Evolutionary conservation across 1,140 invertebrate species (phyloP).

Genomic region (Centruroides sculpturatus): DNA sequence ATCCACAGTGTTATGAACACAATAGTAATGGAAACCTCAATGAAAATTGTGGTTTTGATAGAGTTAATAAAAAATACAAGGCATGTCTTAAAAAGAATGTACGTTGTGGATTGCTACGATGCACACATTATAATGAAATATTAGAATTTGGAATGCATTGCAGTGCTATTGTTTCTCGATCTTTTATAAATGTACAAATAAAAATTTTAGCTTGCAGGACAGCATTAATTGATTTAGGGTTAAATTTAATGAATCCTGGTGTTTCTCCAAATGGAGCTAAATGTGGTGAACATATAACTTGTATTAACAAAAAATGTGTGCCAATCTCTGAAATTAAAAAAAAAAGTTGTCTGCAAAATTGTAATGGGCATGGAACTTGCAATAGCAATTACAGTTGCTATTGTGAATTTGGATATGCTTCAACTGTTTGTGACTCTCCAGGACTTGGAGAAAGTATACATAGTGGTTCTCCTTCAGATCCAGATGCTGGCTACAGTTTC

Average conservation of each 20-base stretch:
- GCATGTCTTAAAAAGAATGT: constrained; percentile 60
- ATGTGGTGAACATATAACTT: constrained; percentile 84
- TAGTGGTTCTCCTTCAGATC: constrained; percentile 76
- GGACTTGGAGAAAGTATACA: constrained; percentile 82
- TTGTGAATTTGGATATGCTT: constrained; percentile 75
- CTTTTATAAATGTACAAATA: constrained; percentile 54
- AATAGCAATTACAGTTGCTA: constrained; percentile 87
- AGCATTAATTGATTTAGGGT: constrained; percentile 75
- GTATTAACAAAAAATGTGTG: constrained; percentile 79
- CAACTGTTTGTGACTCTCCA: constrained; percentile 65
- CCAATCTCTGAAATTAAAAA: constrained; percentile 34
- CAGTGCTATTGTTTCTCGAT: constrained; percentile 60
- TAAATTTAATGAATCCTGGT: constrained; percentile 83
- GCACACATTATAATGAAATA: constrained; percentile 78
- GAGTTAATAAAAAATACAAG: constrained; percentile 50
- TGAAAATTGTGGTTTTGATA: constrained; percentile 93
- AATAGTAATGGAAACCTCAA: constrained; percentile 67
- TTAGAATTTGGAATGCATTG: constrained; percentile 95
- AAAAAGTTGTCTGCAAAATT: constrained; percentile 57
- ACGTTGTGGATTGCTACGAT: constrained; percentile 86
- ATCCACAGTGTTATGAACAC: constrained; percentile 69
- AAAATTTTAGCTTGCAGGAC: constrained; percentile 70
- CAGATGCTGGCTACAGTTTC: constrained; percentile 20
- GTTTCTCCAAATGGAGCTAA: constrained; percentile 87
- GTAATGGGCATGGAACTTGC: constrained; percentile 80